A percentile compares a stretch with the other conserved stretches of the same genome.
These are phyloP conservation scores for Muntiacus reevesi DNA, from an alignment of 2,113 vertebrate genomes.

Conservation along the genomic window DNA sequence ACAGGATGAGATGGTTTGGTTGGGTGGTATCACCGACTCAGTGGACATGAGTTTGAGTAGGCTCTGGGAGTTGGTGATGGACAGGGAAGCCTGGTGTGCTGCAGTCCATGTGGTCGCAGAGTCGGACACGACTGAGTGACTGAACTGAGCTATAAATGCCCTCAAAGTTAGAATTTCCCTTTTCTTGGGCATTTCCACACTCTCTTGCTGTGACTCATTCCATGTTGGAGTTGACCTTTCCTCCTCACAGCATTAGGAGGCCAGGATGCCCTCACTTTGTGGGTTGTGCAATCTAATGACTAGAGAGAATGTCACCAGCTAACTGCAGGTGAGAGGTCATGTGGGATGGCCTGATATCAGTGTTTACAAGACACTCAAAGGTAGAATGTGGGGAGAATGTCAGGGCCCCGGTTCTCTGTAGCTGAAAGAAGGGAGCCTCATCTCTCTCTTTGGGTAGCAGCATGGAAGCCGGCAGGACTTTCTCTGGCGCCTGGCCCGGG, in stretches of 20 bases:
- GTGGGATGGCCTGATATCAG: background rate
- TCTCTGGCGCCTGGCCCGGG: conserved; percentile 94
- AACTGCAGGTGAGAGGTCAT: background rate
- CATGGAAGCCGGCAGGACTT: conserved; percentile 86
- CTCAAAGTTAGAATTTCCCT: background rate
- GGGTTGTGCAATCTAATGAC: background rate
- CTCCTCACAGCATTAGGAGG: background rate
- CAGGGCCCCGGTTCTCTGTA: background rate
- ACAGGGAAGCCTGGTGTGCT: background rate
- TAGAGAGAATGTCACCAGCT: background rate
- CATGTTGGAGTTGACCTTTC: conserved; percentile 8
- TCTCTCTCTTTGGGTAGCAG: conserved; percentile 72
- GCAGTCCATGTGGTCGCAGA: background rate
- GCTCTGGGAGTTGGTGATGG: background rate
- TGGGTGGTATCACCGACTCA: background rate
- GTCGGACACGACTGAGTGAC: background rate
- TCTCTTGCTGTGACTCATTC: background rate
- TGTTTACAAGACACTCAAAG: background rate
- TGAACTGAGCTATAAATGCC: background rate
- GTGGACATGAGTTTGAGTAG: background rate
- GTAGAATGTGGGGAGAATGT: background rate
- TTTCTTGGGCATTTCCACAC: background rate
- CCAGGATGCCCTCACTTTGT: background rate
- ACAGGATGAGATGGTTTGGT: background rate
- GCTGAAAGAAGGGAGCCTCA: background rate